Evolutionary conservation across 2,113 vertebrate genomes (phyloP), one percentile per base, ranked within the genome.

Genomic region (Pseudorhombus dupliciocellatus): DNA sequence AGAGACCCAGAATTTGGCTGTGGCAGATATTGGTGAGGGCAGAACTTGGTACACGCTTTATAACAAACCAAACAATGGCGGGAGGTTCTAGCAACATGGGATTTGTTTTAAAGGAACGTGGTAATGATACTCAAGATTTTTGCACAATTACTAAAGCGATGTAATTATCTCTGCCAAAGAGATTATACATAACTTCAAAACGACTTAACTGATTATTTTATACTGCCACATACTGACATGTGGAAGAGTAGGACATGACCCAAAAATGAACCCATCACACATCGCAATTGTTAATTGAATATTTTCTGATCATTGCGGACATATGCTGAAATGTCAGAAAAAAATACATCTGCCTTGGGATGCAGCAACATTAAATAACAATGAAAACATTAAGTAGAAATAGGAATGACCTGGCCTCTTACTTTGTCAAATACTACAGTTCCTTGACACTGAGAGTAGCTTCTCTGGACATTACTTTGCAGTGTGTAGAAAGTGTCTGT

Each of bases 401-500:
- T 15, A 50, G 46, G 18, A 7, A 50, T n/a, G 46, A 57, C 30
- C 59, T 26, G 25, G 21, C 40, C 7, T 44, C 40, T 7, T 16
- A 44, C 34, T 10, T 37, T 37, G 34, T 37, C 34, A 37, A 37
- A 37, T 37, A 37, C 34, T 37, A 37, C 18, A 40, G 21, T 48
- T 52, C 61, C 21, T 16, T 66, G 53, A 26, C 46, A 60, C 46
- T n/a, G 46, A 28, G 31, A 70, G 44, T 18, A 48, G 46, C 46
- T 8, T 53, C 22, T 70, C 16, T 2, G 21, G 65, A 52, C 68
- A 3, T 71, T 51, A 58, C 58, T 67, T 66, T 70, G 60, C 66
- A 73, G 51, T 73, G 76, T 75, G n/a, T 37, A 34, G 10, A 48
- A 61, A 58, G 25, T 15, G 25, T 62, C 73, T n/a, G 30, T 61